Conservation (phyloP, 2,888 invertebrate species). For the Polietes domitor region DNA sequence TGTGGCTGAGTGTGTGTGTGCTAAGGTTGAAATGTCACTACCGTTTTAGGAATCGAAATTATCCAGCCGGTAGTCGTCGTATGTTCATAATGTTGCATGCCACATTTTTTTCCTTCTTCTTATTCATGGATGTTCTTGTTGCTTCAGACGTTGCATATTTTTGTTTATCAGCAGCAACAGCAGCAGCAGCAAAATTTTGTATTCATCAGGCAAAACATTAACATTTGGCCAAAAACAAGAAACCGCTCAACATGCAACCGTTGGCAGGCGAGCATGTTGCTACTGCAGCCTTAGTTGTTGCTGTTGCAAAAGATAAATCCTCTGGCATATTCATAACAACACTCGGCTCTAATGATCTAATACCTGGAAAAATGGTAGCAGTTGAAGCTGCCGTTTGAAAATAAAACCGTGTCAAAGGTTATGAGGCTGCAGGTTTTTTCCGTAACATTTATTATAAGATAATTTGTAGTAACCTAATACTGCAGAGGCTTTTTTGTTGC, state of each 20-base stretch:
- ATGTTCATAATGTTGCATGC: not conserved
- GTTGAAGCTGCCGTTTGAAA: not conserved
- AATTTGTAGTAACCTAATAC: not conserved
- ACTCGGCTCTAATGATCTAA: not conserved
- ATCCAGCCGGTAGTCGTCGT: not conserved
- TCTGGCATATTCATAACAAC: not conserved
- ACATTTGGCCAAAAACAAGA: not conserved
- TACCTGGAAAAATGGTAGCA: not conserved
- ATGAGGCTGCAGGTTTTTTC: not conserved
- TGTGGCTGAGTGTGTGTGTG: too few relatives aligned
- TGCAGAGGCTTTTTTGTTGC: not conserved
- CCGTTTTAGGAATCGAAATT: constrained; percentile 16
- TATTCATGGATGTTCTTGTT: too few relatives aligned
- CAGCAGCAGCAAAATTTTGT: not conserved
- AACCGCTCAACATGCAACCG: not conserved
- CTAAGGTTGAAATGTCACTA: constrained; percentile 36
- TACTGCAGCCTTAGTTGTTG: not conserved
- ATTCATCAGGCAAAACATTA: not conserved
- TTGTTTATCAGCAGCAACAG: not conserved
- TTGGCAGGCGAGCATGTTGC: too few relatives aligned
- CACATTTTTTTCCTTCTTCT: too few relatives aligned
- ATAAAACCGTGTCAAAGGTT: not conserved
- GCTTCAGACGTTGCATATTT: not conserved
- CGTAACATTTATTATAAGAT: not conserved
- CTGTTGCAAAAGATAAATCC: constrained; percentile 1